These are phyloP conservation scores for Euproctis similis DNA, from an alignment of 2,888 invertebrate genomes.

Conservation along the genomic window DNA sequence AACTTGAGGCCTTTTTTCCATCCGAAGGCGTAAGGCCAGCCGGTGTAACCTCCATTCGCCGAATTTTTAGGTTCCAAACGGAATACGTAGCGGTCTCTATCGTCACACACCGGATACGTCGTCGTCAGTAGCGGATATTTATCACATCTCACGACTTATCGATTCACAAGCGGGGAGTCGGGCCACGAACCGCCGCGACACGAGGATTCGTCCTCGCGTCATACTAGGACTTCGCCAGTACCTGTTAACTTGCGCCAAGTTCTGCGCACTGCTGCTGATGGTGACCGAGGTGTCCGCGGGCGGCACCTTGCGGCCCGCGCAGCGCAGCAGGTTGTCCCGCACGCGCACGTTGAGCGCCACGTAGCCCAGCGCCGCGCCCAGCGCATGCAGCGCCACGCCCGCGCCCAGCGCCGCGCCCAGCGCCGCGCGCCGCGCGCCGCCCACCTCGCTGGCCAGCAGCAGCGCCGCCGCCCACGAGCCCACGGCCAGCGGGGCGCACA, in stretches of 20 bases:
- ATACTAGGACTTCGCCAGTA: too few relatives aligned
- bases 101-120: too few relatives aligned
- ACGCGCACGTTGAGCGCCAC: constrained; percentile 92
- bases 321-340: constrained; percentile 83
- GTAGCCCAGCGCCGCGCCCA: constrained; percentile 89
- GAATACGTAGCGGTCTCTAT: too few relatives aligned
- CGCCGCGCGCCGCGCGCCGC: constrained; percentile 78
- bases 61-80: too few relatives aligned
- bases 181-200: too few relatives aligned
- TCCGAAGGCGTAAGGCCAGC: too few relatives aligned
- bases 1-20: too few relatives aligned
- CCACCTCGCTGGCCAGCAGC: constrained; percentile 77
- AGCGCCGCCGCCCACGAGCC: constrained; percentile 85
- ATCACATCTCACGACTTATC: too few relatives aligned
- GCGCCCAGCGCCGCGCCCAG: constrained; percentile 86
- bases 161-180: too few relatives aligned
- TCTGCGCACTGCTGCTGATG: constrained; percentile 85
- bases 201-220: too few relatives aligned
- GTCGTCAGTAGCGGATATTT: too few relatives aligned
- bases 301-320: constrained; percentile 88
- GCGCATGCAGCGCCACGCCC: constrained; percentile 85
- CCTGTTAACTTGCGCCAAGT: constrained; percentile 78
- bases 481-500: constrained; percentile 88
- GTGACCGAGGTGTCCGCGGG: constrained; percentile 84
- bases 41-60: too few relatives aligned